Evolutionary conservation across 2,888 invertebrate species (phyloP).

Genomic region (Melieria omissa): DNA sequence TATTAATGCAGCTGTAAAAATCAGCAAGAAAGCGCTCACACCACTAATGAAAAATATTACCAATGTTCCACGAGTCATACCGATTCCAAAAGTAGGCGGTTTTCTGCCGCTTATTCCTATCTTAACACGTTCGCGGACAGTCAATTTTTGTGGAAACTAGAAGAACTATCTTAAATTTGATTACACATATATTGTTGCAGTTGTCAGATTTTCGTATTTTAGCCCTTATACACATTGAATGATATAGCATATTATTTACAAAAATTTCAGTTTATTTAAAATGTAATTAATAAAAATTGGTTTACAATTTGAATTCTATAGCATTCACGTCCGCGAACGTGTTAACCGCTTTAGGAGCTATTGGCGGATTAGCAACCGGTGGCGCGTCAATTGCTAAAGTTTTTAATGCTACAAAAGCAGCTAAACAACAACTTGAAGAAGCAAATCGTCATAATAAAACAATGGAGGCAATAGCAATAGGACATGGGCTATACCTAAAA

Average conservation of each 20-base stretch:
- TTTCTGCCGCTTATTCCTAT: slow-evolving; percentile 56
- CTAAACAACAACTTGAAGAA: slow-evolving; percentile 39
- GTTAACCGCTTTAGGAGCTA: slow-evolving; percentile 48
- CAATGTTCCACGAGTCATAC: slow-evolving; percentile 50
- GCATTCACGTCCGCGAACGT: too few relatives aligned
- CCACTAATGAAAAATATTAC: slow-evolving; percentile 32
- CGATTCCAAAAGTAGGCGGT: slow-evolving; percentile 58
- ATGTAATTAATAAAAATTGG: too few relatives aligned
- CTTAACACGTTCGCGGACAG: too few relatives aligned
- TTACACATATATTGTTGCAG: too few relatives aligned
- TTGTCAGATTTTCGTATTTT: too few relatives aligned
- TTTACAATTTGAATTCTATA: too few relatives aligned
- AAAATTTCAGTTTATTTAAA: too few relatives aligned
- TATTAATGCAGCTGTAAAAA: slow-evolving; percentile 42
- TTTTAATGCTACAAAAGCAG: slow-evolving; percentile 51
- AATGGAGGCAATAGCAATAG: slow-evolving; percentile 51
- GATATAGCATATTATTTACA: too few relatives aligned
- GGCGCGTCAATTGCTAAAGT: slow-evolving; percentile 58
- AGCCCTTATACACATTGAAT: too few relatives aligned
- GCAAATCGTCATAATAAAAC: slow-evolving; percentile 48
- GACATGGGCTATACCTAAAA: slow-evolving; percentile 46
- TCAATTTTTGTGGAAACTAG: too few relatives aligned
- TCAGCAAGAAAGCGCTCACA: slow-evolving; percentile 37
- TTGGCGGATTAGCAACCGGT: slow-evolving; percentile 53
- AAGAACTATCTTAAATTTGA: too few relatives aligned